These are phyloP conservation scores for Malurus alboscapulatus DNA, from an alignment of 2,113 vertebrate genomes.

Conservation along the genomic window DNA sequence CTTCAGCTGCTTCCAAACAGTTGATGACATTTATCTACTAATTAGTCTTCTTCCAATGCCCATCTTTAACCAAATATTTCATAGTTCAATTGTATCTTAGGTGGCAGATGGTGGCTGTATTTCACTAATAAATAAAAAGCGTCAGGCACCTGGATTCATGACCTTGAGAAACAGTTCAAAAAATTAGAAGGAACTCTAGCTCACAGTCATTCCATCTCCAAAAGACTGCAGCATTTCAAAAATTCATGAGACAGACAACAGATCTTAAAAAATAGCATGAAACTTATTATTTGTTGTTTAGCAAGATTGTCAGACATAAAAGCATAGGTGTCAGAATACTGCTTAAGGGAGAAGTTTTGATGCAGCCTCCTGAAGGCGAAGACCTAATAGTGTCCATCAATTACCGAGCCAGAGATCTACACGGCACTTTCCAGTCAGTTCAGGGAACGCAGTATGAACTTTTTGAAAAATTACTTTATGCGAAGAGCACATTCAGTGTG, in stretches of 20 bases:
- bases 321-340: slow-evolving; percentile 20
- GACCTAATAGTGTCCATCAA: slow-evolving; percentile 51
- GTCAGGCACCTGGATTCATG: not conserved
- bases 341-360: not conserved
- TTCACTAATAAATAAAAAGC: not conserved
- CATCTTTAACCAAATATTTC: not conserved
- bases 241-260: slow-evolving; percentile 36
- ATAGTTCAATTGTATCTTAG: not conserved
- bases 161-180: not conserved
- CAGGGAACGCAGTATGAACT: not conserved
- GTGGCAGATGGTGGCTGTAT: not conserved
- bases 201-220: not conserved
- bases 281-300: slow-evolving; percentile 38
- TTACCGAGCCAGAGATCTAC: not conserved
- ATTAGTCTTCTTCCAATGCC: not conserved
- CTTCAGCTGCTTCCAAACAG: not conserved
- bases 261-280: slow-evolving; percentile 30
- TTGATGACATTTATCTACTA: not conserved
- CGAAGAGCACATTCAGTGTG: not conserved
- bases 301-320: slow-evolving; percentile 33
- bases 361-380: slow-evolving; percentile 12
- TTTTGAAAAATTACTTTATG: not conserved
- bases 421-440: not conserved
- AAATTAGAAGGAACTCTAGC: not conserved
- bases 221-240: slow-evolving; percentile 34